phyloP scores from a whole-genome alignment of 1,140 invertebrate genomes.

The Lucilia cuprina region DNA sequence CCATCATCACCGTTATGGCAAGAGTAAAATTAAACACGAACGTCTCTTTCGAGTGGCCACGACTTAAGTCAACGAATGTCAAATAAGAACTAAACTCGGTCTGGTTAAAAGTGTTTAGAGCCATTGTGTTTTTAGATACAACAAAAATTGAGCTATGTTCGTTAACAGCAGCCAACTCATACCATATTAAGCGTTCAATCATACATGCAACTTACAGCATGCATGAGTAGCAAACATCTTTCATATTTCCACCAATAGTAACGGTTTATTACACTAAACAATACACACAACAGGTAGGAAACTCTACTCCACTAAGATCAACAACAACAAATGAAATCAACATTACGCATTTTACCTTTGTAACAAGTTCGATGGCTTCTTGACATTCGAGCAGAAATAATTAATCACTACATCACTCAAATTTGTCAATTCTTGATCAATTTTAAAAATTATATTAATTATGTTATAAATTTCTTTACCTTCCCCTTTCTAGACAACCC shows the following conservation, averaged over 20 bases:
- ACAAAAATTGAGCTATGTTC: not conserved
- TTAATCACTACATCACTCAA: not conserved
- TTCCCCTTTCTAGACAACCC: too few relatives aligned
- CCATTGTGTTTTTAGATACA: not conserved
- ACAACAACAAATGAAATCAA: too few relatives aligned
- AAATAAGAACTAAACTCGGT: slow-evolving; percentile 13
- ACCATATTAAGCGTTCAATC: not conserved
- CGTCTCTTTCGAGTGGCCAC: not conserved
- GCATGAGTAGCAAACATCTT: not conserved
- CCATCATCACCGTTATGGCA: not conserved
- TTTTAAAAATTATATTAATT: too few relatives aligned
- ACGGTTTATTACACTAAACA: not conserved
- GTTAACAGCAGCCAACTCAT: not conserved
- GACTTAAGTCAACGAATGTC: not conserved
- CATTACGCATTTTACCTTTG: not conserved
- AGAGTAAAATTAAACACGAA: not conserved
- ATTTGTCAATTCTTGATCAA: not conserved
- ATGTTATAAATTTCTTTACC: too few relatives aligned
- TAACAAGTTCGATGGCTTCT: not conserved
- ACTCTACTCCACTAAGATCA: too few relatives aligned
- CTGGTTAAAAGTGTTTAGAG: not conserved
- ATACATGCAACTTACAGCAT: not conserved
- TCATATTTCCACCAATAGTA: not conserved
- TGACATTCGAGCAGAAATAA: not conserved
- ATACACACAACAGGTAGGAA: not conserved